Percentiles rank a stretch among this genome's conserved stretches.
Conservation (phyloP, 2,888 invertebrate genomes). For the Tenodera sinensis region DNA sequence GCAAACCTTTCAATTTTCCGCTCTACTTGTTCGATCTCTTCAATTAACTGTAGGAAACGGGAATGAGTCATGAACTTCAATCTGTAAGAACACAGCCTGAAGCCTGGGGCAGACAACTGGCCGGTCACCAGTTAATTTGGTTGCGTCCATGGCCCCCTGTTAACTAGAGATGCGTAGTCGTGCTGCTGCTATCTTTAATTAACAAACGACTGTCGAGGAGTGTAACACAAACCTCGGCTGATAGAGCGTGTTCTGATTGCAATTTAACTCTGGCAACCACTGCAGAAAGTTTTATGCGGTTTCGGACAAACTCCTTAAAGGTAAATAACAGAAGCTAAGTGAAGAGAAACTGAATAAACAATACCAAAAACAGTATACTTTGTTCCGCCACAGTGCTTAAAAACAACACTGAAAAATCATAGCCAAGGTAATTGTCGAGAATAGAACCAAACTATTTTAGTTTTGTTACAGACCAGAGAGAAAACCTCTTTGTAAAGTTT, state of each 20-base stretch:
- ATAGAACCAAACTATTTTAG: no score
- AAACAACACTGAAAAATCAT: no score
- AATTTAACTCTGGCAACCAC: neutral
- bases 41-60: neutral
- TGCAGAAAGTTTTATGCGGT: neutral
- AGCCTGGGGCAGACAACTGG: neutral
- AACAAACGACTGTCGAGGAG: conserved; percentile 11
- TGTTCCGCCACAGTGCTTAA: no score
- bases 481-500: no score
- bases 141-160: neutral
- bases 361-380: no score
- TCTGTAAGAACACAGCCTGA: neutral
- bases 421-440: no score
- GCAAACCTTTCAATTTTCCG: neutral
- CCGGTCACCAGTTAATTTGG: conserved; percentile 1
- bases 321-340: no score
- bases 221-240: conserved; percentile 6
- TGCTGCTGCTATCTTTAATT: conserved; percentile 18
- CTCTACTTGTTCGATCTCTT: neutral
- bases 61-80: neutral
- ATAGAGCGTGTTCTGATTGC: conserved; percentile 5
- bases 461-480: no score
- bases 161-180: neutral
- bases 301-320: no score
- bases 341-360: no score